Conservation (phyloP, 2,797 vertebrate species). For the Sciurus vulgaris region DNA sequence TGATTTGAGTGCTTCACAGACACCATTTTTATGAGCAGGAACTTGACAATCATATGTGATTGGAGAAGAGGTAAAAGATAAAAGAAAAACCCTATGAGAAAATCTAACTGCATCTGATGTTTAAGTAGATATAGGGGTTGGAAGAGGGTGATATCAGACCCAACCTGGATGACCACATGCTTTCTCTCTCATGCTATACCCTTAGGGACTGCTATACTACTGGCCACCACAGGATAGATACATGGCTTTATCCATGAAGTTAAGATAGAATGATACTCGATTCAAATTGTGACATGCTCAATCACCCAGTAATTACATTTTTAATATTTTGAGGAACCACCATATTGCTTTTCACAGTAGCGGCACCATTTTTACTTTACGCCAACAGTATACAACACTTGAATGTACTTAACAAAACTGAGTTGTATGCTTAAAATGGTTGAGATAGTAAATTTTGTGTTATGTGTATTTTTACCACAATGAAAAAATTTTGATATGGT, state of each 20-base stretch:
- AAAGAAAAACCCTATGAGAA: background rate
- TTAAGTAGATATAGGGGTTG: background rate
- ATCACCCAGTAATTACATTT: background rate
- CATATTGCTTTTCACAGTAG: background rate
- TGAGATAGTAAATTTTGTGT: background rate
- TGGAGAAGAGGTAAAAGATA: background rate
- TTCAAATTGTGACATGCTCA: background rate
- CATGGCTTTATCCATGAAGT: background rate
- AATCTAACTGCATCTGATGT: background rate
- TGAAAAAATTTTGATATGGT: background rate
- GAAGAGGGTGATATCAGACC: background rate
- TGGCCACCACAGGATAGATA: background rate
- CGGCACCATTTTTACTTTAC: background rate
- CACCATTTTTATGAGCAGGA: background rate
- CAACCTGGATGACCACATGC: background rate
- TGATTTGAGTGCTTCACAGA: background rate
- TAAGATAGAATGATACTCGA: background rate
- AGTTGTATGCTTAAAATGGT: background rate
- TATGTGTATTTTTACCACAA: background rate
- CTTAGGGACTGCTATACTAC: background rate
- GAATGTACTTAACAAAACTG: background rate
- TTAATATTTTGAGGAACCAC: background rate
- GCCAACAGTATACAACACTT: background rate
- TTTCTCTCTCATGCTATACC: background rate
- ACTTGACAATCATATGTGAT: background rate